Conservation (phyloP, 2,888 invertebrate species). For the Xanthostigma xanthostigma region DNA sequence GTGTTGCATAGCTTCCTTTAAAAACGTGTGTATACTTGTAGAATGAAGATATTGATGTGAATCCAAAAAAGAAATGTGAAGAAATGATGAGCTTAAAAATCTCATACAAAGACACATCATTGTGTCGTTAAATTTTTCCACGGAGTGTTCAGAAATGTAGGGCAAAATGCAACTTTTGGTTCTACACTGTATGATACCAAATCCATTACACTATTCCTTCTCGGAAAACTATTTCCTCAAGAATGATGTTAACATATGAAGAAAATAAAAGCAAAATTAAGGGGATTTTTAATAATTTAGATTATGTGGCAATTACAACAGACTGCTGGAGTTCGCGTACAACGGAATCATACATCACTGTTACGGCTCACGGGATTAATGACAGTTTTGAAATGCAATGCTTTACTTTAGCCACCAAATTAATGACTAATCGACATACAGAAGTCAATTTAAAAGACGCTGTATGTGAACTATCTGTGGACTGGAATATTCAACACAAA, state of each 20-base stretch:
- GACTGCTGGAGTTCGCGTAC: conserved; percentile 16
- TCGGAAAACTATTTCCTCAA: conserved; percentile 7
- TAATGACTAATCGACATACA: conserved; percentile 13
- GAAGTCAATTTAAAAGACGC: conserved; percentile 12
- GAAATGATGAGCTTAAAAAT: too few species aligned
- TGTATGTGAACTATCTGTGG: conserved; percentile 11
- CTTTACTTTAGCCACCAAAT: conserved; percentile 11
- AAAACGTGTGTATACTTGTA: too few species aligned
- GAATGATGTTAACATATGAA: conserved; percentile 9
- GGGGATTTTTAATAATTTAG: neutral
- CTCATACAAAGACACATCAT: too few species aligned
- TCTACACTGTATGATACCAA: conserved; percentile 10
- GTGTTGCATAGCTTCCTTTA: too few species aligned
- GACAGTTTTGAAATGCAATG: conserved; percentile 11
- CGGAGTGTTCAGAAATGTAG: too few species aligned
- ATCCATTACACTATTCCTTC: too few species aligned
- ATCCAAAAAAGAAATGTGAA: too few species aligned
- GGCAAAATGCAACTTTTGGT: conserved; percentile 7
- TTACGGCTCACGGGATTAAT: conserved; percentile 13
- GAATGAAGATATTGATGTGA: too few species aligned
- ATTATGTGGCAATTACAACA: conserved; percentile 12
- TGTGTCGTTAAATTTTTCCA: too few species aligned
- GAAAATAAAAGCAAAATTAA: conserved; percentile 6
- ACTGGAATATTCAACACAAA: conserved; percentile 13
- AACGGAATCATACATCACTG: conserved; percentile 14